Evolutionary conservation across 2,797 vertebrate genomes (phyloP).

Genomic region (Okamejei kenojei): DNA sequence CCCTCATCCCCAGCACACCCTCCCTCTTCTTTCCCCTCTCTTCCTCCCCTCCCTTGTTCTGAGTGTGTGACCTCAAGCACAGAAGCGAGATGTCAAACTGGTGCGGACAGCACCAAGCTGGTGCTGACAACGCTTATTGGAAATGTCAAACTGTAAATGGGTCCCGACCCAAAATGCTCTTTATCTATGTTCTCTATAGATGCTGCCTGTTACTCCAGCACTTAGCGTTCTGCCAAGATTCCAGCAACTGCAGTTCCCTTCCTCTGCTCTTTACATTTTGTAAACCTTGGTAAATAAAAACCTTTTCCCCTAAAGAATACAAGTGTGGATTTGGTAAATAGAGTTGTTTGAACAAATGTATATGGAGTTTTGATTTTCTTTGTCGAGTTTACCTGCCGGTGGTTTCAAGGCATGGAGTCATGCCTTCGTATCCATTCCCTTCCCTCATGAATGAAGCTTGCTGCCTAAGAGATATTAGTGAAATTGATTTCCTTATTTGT

Average conservation of each 20-base stretch:
- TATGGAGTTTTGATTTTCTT: background rate
- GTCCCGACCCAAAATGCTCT: too few relatives aligned
- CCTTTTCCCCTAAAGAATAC: background rate
- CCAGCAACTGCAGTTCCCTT: too few relatives aligned
- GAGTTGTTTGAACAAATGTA: slow-evolving; percentile 5
- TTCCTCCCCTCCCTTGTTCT: background rate
- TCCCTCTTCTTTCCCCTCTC: too few relatives aligned
- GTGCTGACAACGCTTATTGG: background rate
- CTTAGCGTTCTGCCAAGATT: too few relatives aligned
- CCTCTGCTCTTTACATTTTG: too few relatives aligned
- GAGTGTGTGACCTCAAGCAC: background rate
- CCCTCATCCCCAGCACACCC: too few relatives aligned
- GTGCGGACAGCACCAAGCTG: background rate
- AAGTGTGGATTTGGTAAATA: background rate
- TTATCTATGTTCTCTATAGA: too few relatives aligned
- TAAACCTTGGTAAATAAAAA: background rate
- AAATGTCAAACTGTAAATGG: background rate
- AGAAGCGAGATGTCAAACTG: background rate
- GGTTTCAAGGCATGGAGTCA: background rate
- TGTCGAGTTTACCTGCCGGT: background rate
- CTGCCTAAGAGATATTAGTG: background rate
- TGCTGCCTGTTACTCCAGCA: too few relatives aligned
- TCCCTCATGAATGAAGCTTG: too few relatives aligned
- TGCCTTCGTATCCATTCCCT: background rate
- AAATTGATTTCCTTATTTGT: background rate